phyloP scores from a whole-genome alignment of 1,140 invertebrate species.

The Brachionus sp. region DNA sequence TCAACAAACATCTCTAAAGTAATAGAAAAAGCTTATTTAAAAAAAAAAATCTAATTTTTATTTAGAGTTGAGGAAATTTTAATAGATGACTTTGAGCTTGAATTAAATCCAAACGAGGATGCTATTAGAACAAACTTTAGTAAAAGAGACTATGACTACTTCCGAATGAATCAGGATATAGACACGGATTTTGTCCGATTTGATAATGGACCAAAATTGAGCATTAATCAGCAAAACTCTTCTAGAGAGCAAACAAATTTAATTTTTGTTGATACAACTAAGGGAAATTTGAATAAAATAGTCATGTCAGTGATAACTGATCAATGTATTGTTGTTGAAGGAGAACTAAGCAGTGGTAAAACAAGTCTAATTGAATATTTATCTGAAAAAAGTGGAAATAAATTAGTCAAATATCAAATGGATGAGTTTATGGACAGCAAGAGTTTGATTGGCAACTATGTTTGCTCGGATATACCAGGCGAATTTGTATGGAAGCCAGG shows the following conservation, averaged over 20 bases:
- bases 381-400: conserved; percentile 71
- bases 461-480: conserved; percentile 90
- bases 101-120: conserved; percentile 21
- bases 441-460: conserved; percentile 85
- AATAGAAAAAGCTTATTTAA: neutral
- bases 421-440: conserved; percentile 97
- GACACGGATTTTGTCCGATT: neutral
- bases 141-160: neutral
- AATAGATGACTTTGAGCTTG: neutral
- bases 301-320: conserved; percentile 50
- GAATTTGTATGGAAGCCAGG: conserved; percentile 95
- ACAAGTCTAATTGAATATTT: conserved; percentile 83
- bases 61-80: conserved; percentile 20
- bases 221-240: neutral
- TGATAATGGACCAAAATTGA: conserved; percentile 5
- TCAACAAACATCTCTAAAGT: neutral
- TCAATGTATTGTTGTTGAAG: conserved; percentile 77
- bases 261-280: neutral
- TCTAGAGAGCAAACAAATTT: neutral
- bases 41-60: neutral
- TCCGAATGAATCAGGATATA: neutral
- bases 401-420: conserved; percentile 77
- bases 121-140: neutral
- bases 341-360: conserved; percentile 89
- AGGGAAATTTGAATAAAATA: conserved; percentile 33